Percentiles rank a stretch among this genome's conserved stretches.
Conservation (phyloP, 2,113 vertebrate species). For the Phylloscopus whistleri region DNA sequence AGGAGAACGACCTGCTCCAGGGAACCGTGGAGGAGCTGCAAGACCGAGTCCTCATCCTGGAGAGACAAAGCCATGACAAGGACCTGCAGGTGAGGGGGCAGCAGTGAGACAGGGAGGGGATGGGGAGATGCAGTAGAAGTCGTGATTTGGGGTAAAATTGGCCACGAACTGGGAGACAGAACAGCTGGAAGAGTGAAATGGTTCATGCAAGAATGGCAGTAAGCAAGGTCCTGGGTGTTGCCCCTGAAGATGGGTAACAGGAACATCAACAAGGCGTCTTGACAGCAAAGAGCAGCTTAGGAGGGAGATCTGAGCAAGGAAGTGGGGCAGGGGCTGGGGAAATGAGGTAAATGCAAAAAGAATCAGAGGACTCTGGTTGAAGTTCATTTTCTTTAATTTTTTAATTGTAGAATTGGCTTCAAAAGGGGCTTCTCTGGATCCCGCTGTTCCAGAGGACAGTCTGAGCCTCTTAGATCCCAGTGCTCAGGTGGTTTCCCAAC, state of each 20-base stretch:
- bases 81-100: constrained; percentile 84
- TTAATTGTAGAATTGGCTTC: not conserved
- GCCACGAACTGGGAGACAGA: not conserved
- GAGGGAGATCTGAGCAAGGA: not conserved
- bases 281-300: not conserved
- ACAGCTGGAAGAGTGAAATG: not conserved
- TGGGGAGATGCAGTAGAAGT: not conserved
- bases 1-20: constrained; percentile 92
- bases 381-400: not conserved
- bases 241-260: not conserved
- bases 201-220: not conserved
- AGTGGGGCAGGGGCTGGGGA: not conserved
- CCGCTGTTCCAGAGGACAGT: not conserved
- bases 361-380: not conserved
- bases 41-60: constrained; percentile 87
- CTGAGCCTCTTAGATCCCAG: not conserved
- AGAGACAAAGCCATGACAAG: constrained; percentile 89
- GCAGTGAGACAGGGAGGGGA: not conserved
- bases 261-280: not conserved
- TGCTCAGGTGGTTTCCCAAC: not conserved
- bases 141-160: not conserved
- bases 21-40: constrained; percentile 87
- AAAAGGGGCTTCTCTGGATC: not conserved
- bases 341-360: not conserved
- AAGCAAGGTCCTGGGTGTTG: not conserved